A percentile compares a stretch with the other conserved stretches of the same genome.
phyloP scores from a whole-genome alignment of 2,888 invertebrate species.

The Drosophila stalkeri region DNA sequence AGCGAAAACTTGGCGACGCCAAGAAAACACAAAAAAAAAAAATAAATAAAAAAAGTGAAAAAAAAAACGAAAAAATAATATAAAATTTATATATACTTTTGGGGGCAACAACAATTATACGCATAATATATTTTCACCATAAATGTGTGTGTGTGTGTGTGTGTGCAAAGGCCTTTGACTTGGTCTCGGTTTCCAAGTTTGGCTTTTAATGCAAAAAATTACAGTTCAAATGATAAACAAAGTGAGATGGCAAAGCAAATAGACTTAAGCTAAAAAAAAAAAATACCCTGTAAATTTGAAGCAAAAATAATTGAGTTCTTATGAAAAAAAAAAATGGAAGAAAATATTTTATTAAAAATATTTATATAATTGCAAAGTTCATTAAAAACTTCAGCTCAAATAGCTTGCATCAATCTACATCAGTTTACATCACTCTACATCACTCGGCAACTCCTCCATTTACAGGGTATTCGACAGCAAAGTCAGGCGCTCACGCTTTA shows the following conservation, averaged over 20 bases:
- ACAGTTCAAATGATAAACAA: conserved; percentile 18
- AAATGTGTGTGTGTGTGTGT: conserved; percentile 37
- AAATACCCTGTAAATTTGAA: conserved; percentile 2
- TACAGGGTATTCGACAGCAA: conserved; percentile 21
- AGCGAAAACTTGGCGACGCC: conserved; percentile 58
- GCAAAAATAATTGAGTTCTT: neutral
- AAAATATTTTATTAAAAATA: neutral
- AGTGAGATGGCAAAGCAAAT: neutral
- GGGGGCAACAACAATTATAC: conserved; percentile 74
- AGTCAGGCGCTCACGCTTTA: conserved; percentile 46
- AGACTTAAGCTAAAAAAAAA: neutral
- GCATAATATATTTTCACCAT: conserved; percentile 74
- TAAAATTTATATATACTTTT: conserved; percentile 27
- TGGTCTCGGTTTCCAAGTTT: conserved; percentile 5
- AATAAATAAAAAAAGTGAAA: neutral
- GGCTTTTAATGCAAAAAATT: conserved; percentile 21
- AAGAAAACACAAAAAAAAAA: neutral
- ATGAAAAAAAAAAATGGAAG: neutral
- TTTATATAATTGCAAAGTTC: neutral
- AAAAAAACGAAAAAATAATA: neutral
- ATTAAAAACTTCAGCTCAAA: neutral
- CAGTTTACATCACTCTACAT: neutral
- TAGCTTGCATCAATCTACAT: neutral
- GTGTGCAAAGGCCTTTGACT: conserved; percentile 17
- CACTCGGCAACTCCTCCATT: neutral